These are phyloP conservation scores for Caenorhabditis sp. DNA, from an alignment of 2,888 invertebrate species.

Conservation along the genomic window DNA sequence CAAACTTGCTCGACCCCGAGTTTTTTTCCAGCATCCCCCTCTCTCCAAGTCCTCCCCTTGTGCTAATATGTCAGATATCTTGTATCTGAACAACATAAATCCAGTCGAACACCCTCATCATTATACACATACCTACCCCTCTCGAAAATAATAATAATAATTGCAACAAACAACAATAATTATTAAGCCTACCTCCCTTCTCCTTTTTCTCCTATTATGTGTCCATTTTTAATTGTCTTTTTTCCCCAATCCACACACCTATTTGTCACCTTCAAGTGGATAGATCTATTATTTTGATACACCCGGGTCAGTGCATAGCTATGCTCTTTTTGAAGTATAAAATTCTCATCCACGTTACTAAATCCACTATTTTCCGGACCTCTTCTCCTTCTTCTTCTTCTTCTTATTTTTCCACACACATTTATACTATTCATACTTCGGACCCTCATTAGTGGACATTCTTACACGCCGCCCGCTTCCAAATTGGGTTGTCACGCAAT, in stretches of 20 bases:
- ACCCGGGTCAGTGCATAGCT: too few relatives aligned
- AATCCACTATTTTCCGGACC: too few relatives aligned
- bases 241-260: not conserved
- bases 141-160: not conserved
- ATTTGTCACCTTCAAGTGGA: not conserved
- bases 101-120: not conserved
- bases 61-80: too few relatives aligned
- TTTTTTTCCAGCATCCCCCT: too few relatives aligned
- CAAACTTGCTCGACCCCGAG: too few relatives aligned
- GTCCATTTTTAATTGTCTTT: not conserved
- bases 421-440: not conserved
- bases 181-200: not conserved
- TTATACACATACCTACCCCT: not conserved
- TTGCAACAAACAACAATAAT: not conserved
- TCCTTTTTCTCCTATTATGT: not conserved
- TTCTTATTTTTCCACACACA: too few relatives aligned
- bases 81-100: not conserved
- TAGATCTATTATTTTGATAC: too few relatives aligned
- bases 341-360: too few relatives aligned
- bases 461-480: not conserved
- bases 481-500: not conserved
- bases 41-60: too few relatives aligned
- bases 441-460: not conserved
- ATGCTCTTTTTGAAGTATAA: too few relatives aligned
- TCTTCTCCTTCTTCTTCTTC: too few relatives aligned